phyloP scores from a whole-genome alignment of 2,797 vertebrate genomes.

The Choloepus didactylus region DNA sequence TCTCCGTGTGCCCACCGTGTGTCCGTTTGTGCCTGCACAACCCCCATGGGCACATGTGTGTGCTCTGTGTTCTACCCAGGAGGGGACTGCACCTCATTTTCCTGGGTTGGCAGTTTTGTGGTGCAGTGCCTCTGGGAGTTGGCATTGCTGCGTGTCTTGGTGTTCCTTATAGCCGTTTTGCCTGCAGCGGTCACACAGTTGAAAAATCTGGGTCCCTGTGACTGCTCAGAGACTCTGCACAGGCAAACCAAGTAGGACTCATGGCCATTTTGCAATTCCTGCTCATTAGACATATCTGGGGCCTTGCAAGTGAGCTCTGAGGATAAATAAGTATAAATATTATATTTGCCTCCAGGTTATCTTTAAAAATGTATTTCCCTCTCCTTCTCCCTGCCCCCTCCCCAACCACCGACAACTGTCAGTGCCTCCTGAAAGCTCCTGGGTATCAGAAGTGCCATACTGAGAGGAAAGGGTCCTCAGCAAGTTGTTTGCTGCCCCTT shows the following conservation, averaged over 20 bases:
- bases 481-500: not conserved
- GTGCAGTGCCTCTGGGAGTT: constrained; percentile 86
- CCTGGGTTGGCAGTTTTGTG: constrained; percentile 87
- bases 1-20: not conserved
- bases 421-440: constrained; percentile 83
- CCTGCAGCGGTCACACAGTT: constrained; percentile 90
- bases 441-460: constrained; percentile 72
- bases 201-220: constrained; percentile 88
- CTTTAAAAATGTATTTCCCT: constrained; percentile 92
- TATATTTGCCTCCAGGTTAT: constrained; percentile 93
- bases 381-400: constrained; percentile 78
- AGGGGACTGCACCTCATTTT: constrained; percentile 75
- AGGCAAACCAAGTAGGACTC: constrained; percentile 87
- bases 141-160: constrained; percentile 78
- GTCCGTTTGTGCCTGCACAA: not conserved
- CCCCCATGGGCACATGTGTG: not conserved
- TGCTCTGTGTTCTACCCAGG: not conserved
- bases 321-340: constrained; percentile 94
- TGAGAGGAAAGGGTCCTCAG: constrained; percentile 34
- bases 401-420: constrained; percentile 79
- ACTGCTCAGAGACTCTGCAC: constrained; percentile 87
- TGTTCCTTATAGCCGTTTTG: constrained; percentile 88
- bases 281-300: constrained; percentile 92
- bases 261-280: constrained; percentile 91
- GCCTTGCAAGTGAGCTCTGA: constrained; percentile 89